A percentile compares a stretch with the other conserved stretches of the same genome.
Conservation (phyloP, 2,888 invertebrate species). For the Osmoderma eremita region DNA sequence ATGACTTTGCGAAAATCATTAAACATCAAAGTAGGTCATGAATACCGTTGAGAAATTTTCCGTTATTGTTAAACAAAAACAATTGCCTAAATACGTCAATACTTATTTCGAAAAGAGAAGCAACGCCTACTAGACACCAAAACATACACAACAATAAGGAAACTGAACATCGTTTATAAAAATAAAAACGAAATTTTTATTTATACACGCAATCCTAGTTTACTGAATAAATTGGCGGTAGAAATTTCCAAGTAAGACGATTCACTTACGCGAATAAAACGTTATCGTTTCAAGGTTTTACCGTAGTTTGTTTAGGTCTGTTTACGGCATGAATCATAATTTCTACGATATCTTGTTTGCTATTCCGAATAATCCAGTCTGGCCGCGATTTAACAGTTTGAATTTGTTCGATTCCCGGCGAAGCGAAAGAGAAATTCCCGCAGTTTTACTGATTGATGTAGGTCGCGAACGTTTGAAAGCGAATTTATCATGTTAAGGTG, state of each 20-base stretch:
- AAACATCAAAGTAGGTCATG: slow-evolving; percentile 33
- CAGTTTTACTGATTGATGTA: slow-evolving; percentile 2
- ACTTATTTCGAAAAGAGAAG: too few relatives aligned
- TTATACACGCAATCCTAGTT: too few relatives aligned
- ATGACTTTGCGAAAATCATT: slow-evolving; percentile 30
- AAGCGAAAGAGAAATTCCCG: slow-evolving; percentile 19
- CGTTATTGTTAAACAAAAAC: slow-evolving; percentile 12
- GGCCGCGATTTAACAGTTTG: neutral
- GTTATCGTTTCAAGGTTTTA: slow-evolving; percentile 17
- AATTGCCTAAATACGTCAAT: slow-evolving; percentile 13
- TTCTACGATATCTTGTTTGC: neutral
- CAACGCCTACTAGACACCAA: neutral
- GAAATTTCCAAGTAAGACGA: neutral
- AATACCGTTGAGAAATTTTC: slow-evolving; percentile 32
- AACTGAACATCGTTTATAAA: too few relatives aligned
- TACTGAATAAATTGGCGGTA: neutral
- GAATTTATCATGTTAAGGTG: neutral
- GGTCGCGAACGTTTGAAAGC: slow-evolving; percentile 18
- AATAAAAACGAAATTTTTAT: too few relatives aligned
- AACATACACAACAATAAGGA: neutral
- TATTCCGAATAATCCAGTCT: too few relatives aligned
- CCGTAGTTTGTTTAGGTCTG: neutral
- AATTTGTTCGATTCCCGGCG: slow-evolving; percentile 10
- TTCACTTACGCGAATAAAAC: neutral
- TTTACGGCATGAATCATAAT: slow-evolving; percentile 18